These are phyloP conservation scores for Drosophila serrata DNA, from an alignment of 1,140 invertebrate species.

Conservation along the genomic window DNA sequence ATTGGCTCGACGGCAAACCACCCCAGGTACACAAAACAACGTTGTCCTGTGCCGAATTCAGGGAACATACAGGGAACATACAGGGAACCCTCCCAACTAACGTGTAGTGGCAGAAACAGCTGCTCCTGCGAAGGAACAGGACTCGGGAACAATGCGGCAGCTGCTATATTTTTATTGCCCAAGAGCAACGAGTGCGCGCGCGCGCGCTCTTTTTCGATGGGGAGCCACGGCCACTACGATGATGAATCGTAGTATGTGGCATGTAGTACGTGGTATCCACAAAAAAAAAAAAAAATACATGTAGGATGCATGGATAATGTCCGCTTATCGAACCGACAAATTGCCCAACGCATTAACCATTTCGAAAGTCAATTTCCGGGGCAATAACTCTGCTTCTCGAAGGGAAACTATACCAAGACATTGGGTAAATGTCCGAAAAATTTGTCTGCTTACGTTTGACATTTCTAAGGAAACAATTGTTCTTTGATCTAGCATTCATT, in stretches of 20 bases:
- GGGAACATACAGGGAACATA: slow-evolving; percentile 11
- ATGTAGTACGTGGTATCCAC: slow-evolving; percentile 17
- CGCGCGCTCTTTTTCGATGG: slow-evolving; percentile 47
- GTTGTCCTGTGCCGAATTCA: slow-evolving; percentile 71
- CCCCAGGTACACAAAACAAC: slow-evolving; percentile 28
- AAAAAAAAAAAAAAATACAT: slow-evolving; percentile 5
- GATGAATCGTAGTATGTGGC: slow-evolving; percentile 25
- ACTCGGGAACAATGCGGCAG: slow-evolving; percentile 61
- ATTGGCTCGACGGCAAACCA: slow-evolving; percentile 68
- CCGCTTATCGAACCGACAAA: slow-evolving; percentile 68
- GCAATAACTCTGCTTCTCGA: slow-evolving; percentile 5
- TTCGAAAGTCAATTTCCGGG: slow-evolving; percentile 60
- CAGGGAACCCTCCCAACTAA: slow-evolving; percentile 5
- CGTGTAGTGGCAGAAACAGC: slow-evolving; percentile 55
- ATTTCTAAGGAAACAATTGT: neutral
- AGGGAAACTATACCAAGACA: slow-evolving; percentile 19
- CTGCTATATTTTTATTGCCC: slow-evolving; percentile 69
- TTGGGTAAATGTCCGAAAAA: slow-evolving; percentile 6
- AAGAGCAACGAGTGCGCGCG: slow-evolving; percentile 44
- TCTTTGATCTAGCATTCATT: neutral
- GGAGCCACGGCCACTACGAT: slow-evolving; percentile 26
- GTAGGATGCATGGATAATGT: slow-evolving; percentile 35
- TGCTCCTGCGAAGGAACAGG: slow-evolving; percentile 61
- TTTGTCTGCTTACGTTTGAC: slow-evolving; percentile 5
- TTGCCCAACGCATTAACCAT: slow-evolving; percentile 54